These are phyloP conservation scores for Hypolimnas misippus DNA, from an alignment of 2,888 invertebrate genomes.

Conservation along the genomic window DNA sequence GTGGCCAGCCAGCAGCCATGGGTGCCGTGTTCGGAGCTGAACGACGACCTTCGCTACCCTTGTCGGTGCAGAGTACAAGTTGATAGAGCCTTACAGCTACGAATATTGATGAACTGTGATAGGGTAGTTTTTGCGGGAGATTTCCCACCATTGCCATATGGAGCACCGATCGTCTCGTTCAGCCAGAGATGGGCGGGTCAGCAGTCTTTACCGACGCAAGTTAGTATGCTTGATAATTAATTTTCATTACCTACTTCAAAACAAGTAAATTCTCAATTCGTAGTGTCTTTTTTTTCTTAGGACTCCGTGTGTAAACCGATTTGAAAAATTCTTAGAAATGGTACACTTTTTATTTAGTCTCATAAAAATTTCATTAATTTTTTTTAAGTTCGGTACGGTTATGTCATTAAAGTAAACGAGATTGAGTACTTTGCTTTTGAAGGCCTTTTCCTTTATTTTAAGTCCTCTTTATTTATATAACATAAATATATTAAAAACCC, in stretches of 20 bases:
- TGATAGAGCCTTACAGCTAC: conserved; percentile 73
- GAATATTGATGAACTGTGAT: conserved; percentile 92
- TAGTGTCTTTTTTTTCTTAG: too few relatives aligned
- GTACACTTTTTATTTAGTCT: too few relatives aligned
- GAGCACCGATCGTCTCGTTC: conserved; percentile 91
- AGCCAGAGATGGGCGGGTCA: conserved; percentile 92
- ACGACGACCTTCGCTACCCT: conserved; percentile 89
- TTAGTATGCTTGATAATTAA: conserved; percentile 51
- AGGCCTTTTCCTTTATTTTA: too few relatives aligned
- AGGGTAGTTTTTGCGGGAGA: conserved; percentile 91
- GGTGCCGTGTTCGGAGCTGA: conserved; percentile 91
- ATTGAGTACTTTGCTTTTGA: too few relatives aligned
- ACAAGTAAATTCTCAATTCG: too few relatives aligned
- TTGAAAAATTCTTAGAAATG: neutral
- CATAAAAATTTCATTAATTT: too few relatives aligned
- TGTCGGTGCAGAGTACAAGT: conserved; percentile 85
- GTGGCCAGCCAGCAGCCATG: conserved; percentile 75
- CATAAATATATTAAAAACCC: too few relatives aligned
- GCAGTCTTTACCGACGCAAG: conserved; percentile 91
- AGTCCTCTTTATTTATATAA: too few relatives aligned
- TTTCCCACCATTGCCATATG: conserved; percentile 89
- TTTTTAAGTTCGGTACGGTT: too few relatives aligned
- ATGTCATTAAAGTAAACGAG: too few relatives aligned
- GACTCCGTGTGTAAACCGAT: too few relatives aligned
- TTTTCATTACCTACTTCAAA: too few relatives aligned